Evolutionary conservation across 2,113 vertebrate genomes (phyloP).

Genomic region (Cairina moschata): DNA sequence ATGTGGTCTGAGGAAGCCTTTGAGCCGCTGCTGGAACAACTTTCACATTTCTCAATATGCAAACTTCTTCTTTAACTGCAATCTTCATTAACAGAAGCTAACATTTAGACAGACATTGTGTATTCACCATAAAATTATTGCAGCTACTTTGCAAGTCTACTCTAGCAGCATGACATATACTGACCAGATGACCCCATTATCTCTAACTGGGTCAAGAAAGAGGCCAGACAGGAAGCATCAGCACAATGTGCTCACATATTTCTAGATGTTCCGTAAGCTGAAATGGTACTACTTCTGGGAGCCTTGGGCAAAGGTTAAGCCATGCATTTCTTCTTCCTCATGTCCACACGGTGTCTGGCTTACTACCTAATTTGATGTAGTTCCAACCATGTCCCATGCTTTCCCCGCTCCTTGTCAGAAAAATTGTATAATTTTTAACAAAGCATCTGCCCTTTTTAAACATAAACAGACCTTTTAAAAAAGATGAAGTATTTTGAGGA

Average conservation of each 20-base stretch:
- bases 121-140: neutral
- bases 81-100: neutral
- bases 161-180: neutral
- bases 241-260: neutral
- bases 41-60: neutral
- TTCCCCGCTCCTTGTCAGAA: neutral
- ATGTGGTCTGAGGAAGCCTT: neutral
- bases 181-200: neutral
- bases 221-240: neutral
- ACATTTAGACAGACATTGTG: neutral
- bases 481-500: neutral
- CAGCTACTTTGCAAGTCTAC: neutral
- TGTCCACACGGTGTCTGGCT: neutral
- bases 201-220: neutral
- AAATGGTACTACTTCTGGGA: neutral
- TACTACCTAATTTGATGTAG: neutral
- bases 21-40: neutral
- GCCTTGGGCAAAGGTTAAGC: neutral
- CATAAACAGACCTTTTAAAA: neutral
- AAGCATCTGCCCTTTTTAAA: neutral
- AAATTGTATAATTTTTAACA: neutral
- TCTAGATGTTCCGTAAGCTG: neutral
- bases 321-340: neutral
- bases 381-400: neutral
- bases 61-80: constrained; percentile 31